Evolutionary conservation across 2,113 vertebrate genomes (phyloP), one percentile per base, ranked within the genome.

Genomic region (Ciconia maguari): DNA sequence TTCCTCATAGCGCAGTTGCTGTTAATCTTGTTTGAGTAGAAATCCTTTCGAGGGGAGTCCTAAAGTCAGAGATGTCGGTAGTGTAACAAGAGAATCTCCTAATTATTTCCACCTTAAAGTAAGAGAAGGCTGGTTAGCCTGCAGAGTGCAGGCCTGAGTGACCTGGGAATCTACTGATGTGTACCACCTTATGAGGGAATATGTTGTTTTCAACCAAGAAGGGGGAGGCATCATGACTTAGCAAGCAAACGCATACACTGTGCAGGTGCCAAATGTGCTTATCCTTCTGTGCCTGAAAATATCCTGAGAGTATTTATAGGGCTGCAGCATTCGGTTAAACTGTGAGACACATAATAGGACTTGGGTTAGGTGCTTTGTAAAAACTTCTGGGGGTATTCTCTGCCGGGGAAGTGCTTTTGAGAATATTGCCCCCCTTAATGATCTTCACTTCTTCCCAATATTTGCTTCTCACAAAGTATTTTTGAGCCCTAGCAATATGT

Each of bases 161-260:
- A 36, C 22, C 32, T 16, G 72, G 38, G 34, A 75, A 32, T 54
- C 66, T 42, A 13, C 52, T 41, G 17, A 27, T 41, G 15, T 32
- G 2, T 42, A 2, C 34, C 25, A 6, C 51, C 36, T 46, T 38
- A 15, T 27, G 68, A 41, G 34, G 30, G 34, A 48, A 66, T 32
- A 14, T 0, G 0, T 57, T 75, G 61, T 49, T 57, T 48, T 65
- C 36, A 74, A 6, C 16, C 41, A 5, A 70, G 41, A 24, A 64
- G 12, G 34, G 24, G 16, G 26, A 51, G 54, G 22, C n/a, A 5
- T 30, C 20, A 1, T 68, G 79, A 71, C 38, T 69, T 29, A 34
- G 62, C 81, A 42, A 24, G 58, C 32, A 70, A 78, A 55, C 34
- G n/a, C 24, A 3, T 20, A 27, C 11, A 2, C 62, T 32, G 13